Conservation (phyloP, 1,140 invertebrate species). For the Lucilia sericata region DNA sequence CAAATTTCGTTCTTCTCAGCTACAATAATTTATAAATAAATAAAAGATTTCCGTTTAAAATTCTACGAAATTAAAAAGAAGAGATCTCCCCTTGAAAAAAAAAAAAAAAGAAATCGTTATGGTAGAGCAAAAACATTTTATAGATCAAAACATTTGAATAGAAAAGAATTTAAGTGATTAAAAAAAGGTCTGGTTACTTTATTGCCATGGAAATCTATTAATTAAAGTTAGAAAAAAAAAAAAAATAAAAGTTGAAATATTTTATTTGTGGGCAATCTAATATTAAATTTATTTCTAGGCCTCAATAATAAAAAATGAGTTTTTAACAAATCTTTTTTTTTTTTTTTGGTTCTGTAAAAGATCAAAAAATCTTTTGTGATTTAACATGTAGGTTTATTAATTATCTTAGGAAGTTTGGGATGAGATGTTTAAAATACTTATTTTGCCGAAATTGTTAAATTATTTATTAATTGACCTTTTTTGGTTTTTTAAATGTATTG, state of each 20-base stretch:
- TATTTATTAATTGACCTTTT: background rate
- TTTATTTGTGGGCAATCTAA: background rate
- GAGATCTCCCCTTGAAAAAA: background rate
- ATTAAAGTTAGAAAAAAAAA: background rate
- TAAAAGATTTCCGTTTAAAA: constrained; percentile 5
- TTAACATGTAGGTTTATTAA: background rate
- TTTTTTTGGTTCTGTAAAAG: background rate
- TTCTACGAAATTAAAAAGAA: background rate
- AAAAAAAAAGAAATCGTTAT: background rate
- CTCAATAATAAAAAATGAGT: background rate
- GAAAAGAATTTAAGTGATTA: no score
- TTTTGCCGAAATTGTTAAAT: background rate
- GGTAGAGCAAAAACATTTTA: no score
- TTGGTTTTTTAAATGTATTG: background rate
- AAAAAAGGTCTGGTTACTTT: no score
- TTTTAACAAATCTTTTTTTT: background rate
- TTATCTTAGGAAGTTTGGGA: background rate
- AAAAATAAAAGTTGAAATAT: background rate
- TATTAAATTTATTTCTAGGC: background rate
- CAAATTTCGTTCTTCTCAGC: background rate
- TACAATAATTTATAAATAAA: background rate
- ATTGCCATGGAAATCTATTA: background rate
- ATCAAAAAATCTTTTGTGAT: background rate
- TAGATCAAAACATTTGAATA: no score
- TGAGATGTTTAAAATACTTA: no score